phyloP scores from a whole-genome alignment of 2,113 vertebrate species.

The Noturus placidus region DNA sequence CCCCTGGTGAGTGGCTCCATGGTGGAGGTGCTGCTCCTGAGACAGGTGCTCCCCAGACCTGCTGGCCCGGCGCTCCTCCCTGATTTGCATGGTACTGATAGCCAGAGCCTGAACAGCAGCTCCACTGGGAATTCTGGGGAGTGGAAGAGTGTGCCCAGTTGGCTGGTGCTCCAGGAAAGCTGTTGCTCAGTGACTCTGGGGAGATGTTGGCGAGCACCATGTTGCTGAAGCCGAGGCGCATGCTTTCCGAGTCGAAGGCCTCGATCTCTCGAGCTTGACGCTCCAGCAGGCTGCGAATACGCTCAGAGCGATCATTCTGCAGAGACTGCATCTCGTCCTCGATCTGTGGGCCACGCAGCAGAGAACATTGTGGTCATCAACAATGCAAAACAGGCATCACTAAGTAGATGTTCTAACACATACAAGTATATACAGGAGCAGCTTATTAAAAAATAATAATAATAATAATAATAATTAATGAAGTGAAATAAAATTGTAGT shows the following conservation, averaged over 20 bases:
- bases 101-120: constrained; percentile 69
- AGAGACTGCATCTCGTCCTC: constrained; percentile 96
- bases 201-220: constrained; percentile 97
- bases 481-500: no score
- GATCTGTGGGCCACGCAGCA: constrained; percentile 73
- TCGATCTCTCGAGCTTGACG: constrained; percentile 96
- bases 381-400: not conserved
- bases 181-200: constrained; percentile 92
- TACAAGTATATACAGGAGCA: not conserved
- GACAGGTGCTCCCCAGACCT: constrained; percentile 88
- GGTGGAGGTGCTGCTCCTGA: constrained; percentile 81
- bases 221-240: constrained; percentile 98
- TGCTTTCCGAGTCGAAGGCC: constrained; percentile 98
- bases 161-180: constrained; percentile 89
- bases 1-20: constrained; percentile 85
- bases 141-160: constrained; percentile 85
- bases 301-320: constrained; percentile 90
- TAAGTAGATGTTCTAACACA: not conserved
- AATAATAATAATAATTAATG: no score
- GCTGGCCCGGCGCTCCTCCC: constrained; percentile 84
- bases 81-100: constrained; percentile 82
- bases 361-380: not conserved
- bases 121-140: constrained; percentile 85
- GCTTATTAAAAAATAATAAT: no score
- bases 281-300: constrained; percentile 93